Evolutionary conservation across 2,888 invertebrate genomes (phyloP), one percentile per base, ranked within the genome.

Genomic region (Tinea pellionella): DNA sequence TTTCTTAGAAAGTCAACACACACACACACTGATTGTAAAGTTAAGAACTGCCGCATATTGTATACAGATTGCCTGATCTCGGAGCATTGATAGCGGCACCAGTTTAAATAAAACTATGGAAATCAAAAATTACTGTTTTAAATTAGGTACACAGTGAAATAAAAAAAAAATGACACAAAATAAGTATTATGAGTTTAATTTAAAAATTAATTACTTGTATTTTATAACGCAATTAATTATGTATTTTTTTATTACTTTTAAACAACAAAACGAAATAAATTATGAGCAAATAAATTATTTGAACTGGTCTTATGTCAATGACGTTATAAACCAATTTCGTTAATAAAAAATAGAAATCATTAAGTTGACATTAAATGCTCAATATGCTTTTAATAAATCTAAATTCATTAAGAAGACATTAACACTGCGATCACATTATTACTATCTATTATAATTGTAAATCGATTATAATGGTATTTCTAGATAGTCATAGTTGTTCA

Each of bases 21-120:
- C 64, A 68, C 67, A 64, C 65, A 65, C 62, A 63, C 63, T 29
- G 55, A 47, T 15, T 47, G 47, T 47, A 16, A 8, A 47, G 37
- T 37, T 12, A 37, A 37, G 37, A 37, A 37, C 11, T 37, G 16
- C 47, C 47, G 6, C 9, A 9, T 47, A 47, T 47, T 47, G 47
- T 47, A 47, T 15, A 16, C 47, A 15, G 15, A 15, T 9, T 16
- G 47, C 47, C 16, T 15, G 47, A 47, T 47, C 47, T 47, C 16
- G 6, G 15, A 47, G 13, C 13, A 16, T 9, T 37, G 37, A 37
- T 37, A 47, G 47, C 13, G 15, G 13, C 47, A 47, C 47, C 47
- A 47, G 47, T 47, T 47, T 47, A 47, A 16, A 13, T 47, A 16
- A 15, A 16, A 47, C 16, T 2, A 47, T 47, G 47, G 47, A 9